Evolutionary conservation across 2,888 invertebrate genomes (phyloP).

Genomic region (Agriopis leucophaearia): DNA sequence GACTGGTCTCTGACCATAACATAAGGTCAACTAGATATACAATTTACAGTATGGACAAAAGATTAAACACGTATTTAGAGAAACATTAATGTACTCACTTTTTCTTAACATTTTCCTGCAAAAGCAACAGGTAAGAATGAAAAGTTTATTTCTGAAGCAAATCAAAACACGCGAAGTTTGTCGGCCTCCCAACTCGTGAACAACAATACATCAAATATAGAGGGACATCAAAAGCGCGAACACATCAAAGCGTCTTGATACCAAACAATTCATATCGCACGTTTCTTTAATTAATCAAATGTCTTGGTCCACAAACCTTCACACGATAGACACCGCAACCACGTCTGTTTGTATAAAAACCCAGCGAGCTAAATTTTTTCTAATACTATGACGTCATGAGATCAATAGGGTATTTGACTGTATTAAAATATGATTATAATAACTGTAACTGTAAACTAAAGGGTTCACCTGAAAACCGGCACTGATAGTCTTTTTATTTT

Average conservation of each 20-base stretch:
- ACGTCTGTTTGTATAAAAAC: too few species aligned
- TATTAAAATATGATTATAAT: too few species aligned
- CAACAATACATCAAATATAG: constrained; percentile 31
- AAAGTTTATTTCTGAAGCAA: constrained; percentile 4
- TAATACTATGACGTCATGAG: too few species aligned
- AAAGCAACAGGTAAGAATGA: not conserved
- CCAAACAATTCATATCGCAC: constrained; percentile 18
- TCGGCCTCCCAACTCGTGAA: constrained; percentile 2
- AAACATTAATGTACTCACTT: not conserved
- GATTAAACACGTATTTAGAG: not conserved
- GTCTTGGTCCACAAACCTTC: not conserved
- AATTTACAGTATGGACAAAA: not conserved
- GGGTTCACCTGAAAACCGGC: too few species aligned
- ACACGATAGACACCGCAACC: too few species aligned
- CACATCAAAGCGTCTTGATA: constrained; percentile 26
- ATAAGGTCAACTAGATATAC: too few species aligned
- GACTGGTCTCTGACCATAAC: too few species aligned
- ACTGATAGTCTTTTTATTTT: too few species aligned
- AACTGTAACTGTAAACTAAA: too few species aligned
- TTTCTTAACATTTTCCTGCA: not conserved
- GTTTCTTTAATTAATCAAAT: constrained; percentile 33
- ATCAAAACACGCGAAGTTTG: constrained; percentile 12
- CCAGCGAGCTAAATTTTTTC: too few species aligned
- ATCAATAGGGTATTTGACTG: too few species aligned
- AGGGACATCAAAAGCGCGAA: constrained; percentile 24